These are phyloP conservation scores for Jaculus jaculus DNA, from an alignment of 2,113 vertebrate species.

Conservation along the genomic window DNA sequence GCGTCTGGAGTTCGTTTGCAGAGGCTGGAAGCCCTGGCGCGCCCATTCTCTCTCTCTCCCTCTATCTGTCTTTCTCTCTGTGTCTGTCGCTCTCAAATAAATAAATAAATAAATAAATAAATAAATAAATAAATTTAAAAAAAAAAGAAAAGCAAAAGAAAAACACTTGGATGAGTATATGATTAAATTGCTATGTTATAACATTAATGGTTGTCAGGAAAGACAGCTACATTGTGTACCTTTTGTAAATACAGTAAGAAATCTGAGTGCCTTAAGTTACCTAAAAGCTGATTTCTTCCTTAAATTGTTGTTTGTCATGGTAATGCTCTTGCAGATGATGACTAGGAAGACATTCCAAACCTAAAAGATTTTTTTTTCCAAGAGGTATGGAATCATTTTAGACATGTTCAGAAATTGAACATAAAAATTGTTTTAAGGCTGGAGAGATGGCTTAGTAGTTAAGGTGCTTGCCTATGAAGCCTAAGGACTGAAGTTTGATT, in stretches of 20 bases:
- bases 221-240: neutral
- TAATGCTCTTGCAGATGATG: neutral
- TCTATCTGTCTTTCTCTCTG: too few species aligned
- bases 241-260: neutral
- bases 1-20: too few species aligned
- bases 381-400: neutral
- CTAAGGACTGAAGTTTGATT: too few species aligned
- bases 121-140: too few species aligned
- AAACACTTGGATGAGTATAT: neutral
- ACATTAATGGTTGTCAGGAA: neutral
- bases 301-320: neutral
- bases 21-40: too few species aligned
- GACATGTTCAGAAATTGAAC: too few species aligned
- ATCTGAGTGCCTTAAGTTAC: neutral
- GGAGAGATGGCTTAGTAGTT: too few species aligned
- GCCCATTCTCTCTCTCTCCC: too few species aligned
- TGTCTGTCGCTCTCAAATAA: too few species aligned
- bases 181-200: slow-evolving; percentile 1
- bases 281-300: neutral
- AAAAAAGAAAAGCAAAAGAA: neutral
- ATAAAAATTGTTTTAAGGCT: too few species aligned
- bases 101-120: too few species aligned
- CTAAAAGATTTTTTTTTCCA: neutral
- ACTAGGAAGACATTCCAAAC: neutral
- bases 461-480: too few species aligned